Conservation (phyloP, 1,140 invertebrate species). For the Sitobion miscanthi region DNA sequence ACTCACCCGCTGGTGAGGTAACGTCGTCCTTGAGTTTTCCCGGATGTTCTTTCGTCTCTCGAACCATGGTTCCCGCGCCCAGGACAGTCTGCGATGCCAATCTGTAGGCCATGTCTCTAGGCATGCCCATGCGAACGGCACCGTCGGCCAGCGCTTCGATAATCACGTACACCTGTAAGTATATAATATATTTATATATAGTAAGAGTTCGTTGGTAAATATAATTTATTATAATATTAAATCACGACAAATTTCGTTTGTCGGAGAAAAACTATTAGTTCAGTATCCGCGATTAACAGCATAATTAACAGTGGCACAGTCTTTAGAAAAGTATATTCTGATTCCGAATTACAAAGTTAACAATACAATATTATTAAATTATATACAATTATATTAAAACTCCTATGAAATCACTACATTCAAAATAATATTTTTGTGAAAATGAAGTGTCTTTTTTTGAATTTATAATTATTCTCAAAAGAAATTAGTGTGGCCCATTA, state of each 20-base stretch:
- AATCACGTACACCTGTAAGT: constrained; percentile 73
- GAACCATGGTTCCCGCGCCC: constrained; percentile 84
- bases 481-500: too few species aligned
- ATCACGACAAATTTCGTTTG: too few species aligned
- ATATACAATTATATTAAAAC: too few species aligned
- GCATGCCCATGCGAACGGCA: constrained; percentile 90
- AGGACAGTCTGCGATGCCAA: constrained; percentile 90
- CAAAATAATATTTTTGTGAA: too few species aligned
- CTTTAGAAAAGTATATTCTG: background rate
- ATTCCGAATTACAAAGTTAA: background rate
- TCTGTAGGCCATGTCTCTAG: constrained; percentile 81
- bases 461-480: too few species aligned
- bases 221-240: too few species aligned
- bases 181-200: background rate
- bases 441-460: too few species aligned
- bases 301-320: background rate
- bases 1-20: constrained; percentile 74
- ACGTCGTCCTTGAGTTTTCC: constrained; percentile 90
- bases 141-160: constrained; percentile 68
- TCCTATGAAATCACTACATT: too few species aligned
- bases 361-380: background rate
- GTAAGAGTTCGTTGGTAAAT: background rate
- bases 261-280: background rate
- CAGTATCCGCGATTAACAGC: background rate
- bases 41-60: constrained; percentile 79